A percentile compares a stretch with the other conserved stretches of the same genome.
These are phyloP conservation scores for Elanoides forficatus DNA, from an alignment of 2,113 vertebrate genomes.

Conservation along the genomic window DNA sequence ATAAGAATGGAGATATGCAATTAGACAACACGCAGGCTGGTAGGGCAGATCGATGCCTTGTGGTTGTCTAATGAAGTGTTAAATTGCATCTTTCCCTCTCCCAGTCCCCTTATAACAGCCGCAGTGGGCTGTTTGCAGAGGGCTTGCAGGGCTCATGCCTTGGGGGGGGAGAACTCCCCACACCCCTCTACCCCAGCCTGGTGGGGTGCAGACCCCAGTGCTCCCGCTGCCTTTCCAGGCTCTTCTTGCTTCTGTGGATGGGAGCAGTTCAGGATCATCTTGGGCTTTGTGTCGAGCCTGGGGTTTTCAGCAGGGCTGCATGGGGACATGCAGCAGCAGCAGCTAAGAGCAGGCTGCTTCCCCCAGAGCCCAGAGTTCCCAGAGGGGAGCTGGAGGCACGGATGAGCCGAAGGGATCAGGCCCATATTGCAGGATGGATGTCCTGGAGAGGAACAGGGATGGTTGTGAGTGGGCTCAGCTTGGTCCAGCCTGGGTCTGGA, in stretches of 20 bases:
- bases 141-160: neutral
- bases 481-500: neutral
- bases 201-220: neutral
- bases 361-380: neutral
- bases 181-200: neutral
- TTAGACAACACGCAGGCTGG: neutral
- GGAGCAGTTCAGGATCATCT: neutral
- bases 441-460: neutral
- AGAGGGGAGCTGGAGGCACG: neutral
- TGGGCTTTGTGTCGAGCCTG: neutral
- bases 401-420: neutral
- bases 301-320: neutral
- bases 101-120: neutral
- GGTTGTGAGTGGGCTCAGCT: neutral
- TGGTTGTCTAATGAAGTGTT: conserved; percentile 43
- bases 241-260: neutral
- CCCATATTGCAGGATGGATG: neutral
- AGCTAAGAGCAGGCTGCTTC: neutral
- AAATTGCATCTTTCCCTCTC: neutral
- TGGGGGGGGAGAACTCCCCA: neutral
- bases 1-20: conserved; percentile 10
- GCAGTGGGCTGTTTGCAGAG: neutral
- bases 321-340: neutral
- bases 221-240: neutral
- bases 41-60: conserved; percentile 30